Conservation (phyloP, 2,797 vertebrate genomes). For the Epinephelus awoara region DNA sequence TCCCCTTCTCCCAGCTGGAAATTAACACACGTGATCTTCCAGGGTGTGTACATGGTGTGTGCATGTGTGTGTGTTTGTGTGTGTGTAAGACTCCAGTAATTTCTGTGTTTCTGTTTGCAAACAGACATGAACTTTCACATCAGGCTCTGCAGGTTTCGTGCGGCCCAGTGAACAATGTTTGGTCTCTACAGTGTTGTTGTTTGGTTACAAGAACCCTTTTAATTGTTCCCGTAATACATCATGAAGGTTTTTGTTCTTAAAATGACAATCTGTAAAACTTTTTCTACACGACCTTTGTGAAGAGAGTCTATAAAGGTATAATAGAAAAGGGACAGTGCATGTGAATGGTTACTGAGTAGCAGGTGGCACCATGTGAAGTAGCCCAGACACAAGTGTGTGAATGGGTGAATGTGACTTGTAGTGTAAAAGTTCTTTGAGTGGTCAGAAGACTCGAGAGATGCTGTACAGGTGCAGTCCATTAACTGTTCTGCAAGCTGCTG, state of each 20-base stretch:
- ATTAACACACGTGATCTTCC: constrained; percentile 41
- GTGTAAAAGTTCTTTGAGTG: no score
- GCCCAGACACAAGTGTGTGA: no score
- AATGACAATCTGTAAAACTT: not conserved
- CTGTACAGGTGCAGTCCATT: no score
- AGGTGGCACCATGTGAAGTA: no score
- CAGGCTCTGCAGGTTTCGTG: not conserved
- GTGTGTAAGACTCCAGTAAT: not conserved
- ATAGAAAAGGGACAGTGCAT: not conserved
- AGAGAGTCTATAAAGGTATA: not conserved
- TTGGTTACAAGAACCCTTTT: not conserved
- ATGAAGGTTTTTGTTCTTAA: no score
- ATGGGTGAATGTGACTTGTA: no score
- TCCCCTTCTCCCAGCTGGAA: constrained; percentile 72
- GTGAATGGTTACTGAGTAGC: no score
- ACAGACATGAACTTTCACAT: constrained; percentile 2
- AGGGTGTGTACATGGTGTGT: constrained; percentile 35
- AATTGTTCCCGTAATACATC: no score
- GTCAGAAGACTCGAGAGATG: no score
- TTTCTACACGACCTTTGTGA: not conserved
- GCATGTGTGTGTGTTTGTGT: constrained; percentile 13
- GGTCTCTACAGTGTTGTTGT: not conserved
- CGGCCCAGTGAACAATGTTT: no score
- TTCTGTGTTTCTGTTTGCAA: not conserved
- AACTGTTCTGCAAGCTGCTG: no score